Base-by-base conservation (phyloP, 2,888 invertebrate species). In the Linnaemya vulpina region DNA sequence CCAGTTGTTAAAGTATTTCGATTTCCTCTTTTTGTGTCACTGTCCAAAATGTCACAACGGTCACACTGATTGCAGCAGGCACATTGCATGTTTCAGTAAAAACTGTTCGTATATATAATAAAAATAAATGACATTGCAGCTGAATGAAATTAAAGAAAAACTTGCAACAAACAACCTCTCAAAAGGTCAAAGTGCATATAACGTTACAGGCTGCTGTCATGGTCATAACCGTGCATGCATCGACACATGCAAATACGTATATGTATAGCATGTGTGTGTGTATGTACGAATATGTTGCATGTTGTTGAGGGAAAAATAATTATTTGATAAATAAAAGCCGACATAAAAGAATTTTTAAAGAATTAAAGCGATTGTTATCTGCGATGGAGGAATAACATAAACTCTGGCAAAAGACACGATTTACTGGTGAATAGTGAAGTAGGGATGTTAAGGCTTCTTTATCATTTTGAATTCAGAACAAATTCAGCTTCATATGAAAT, bases 111-210 rank as follows among this genome's bases (percentile, higher is more conserved):
- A 40, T 62, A 10, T 68, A 11, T 40, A 40, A 43, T 5, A 22
- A 63, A 71, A 20, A 71, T 58, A 80, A 73, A 80, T 73, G 58
- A 73, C 49, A 30, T 38, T 70, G 70, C 51, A 62, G 30, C 51
- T 53, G 62, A 40, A 62, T 78, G 30, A 30, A 58, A 25, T 15
- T 25, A 20, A 60, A n/a, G 17, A 0, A 77, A 62, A 51, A 51
- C 35, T 58, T 76, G 55, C 46, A 68, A n/a, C 65, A 30, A 68
- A 35, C 38, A 67, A 51, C 62, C 70, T 65, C 25, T 58, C 67
- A 22, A 80, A 80, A 80, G 80, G 80, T 80, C 67, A 80, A 49
- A 80, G 73, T 55, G 79, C 73, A 9, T 65, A 22, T 46, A 63
- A 22, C 17, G 20, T 38, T 53, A 15, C n/a, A 55, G 38, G 22